Conservation (phyloP, 1,140 invertebrate species). For the Conus ventricosus region DNA sequence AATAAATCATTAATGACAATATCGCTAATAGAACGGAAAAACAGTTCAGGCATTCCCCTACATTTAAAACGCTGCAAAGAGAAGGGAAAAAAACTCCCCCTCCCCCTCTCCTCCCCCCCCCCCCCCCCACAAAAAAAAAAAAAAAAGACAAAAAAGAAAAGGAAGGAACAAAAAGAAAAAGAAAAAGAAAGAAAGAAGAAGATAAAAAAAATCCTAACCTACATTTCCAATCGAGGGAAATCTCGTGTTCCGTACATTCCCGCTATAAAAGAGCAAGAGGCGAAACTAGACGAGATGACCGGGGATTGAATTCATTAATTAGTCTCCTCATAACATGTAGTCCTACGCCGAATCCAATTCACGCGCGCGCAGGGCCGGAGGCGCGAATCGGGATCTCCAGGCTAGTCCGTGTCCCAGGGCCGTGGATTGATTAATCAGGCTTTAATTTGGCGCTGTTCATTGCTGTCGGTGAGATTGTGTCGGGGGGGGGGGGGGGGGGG, state of each 20-base stretch:
- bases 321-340: not conserved
- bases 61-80: too few species aligned
- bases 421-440: constrained; percentile 6
- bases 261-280: not conserved
- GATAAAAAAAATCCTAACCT: not conserved
- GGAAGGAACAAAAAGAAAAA: not conserved
- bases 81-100: too few species aligned
- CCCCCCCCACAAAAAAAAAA: too few species aligned
- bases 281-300: not conserved
- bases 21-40: too few species aligned
- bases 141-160: not conserved
- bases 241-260: not conserved
- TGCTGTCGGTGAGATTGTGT: not conserved
- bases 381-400: not conserved
- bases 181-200: not conserved
- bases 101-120: too few species aligned
- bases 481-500: not conserved
- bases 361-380: not conserved
- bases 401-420: not conserved
- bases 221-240: not conserved
- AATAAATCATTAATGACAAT: too few species aligned
- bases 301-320: not conserved
- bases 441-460: not conserved
- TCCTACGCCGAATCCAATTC: not conserved
- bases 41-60: too few species aligned